Evolutionary conservation across 2,888 invertebrate species (phyloP).

Genomic region (Pseudoips prasinana): DNA sequence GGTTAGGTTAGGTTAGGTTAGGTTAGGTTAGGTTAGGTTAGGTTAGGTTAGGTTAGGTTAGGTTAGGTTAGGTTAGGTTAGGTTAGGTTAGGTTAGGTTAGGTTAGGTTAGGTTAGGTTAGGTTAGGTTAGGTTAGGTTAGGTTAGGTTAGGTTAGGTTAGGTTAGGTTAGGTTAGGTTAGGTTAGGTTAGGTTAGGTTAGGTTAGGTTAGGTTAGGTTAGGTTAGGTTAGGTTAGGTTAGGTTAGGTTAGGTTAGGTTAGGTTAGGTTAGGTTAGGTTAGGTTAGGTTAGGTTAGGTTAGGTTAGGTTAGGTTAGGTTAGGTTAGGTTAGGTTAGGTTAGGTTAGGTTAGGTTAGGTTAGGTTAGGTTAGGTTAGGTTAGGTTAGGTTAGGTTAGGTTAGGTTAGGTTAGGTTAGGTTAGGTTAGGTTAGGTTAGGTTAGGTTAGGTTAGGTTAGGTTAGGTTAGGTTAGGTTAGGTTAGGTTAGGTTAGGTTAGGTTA

Average conservation of each 20-base stretch:
- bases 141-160: slow-evolving; percentile 12
- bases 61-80: no score
- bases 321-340: slow-evolving; percentile 9
- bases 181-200: slow-evolving; percentile 8
- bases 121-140: slow-evolving; percentile 12
- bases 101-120: slow-evolving; percentile 12
- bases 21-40: no score
- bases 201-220: slow-evolving; percentile 9
- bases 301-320: slow-evolving; percentile 8
- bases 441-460: slow-evolving; percentile 10
- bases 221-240: slow-evolving; percentile 12
- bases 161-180: slow-evolving; percentile 7
- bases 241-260: slow-evolving; percentile 10
- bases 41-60: no score
- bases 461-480: slow-evolving; percentile 9
- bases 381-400: slow-evolving; percentile 7
- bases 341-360: slow-evolving; percentile 11
- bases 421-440: slow-evolving; percentile 11
- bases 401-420: slow-evolving; percentile 10
- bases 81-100: slow-evolving; percentile 10
- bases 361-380: slow-evolving; percentile 10
- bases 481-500: slow-evolving; percentile 9
- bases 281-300: slow-evolving; percentile 11
- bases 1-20: no score
- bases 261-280: slow-evolving; percentile 10